Base-by-base conservation (phyloP, 2,888 invertebrate genomes). In the Abscondita cerata region DNA sequence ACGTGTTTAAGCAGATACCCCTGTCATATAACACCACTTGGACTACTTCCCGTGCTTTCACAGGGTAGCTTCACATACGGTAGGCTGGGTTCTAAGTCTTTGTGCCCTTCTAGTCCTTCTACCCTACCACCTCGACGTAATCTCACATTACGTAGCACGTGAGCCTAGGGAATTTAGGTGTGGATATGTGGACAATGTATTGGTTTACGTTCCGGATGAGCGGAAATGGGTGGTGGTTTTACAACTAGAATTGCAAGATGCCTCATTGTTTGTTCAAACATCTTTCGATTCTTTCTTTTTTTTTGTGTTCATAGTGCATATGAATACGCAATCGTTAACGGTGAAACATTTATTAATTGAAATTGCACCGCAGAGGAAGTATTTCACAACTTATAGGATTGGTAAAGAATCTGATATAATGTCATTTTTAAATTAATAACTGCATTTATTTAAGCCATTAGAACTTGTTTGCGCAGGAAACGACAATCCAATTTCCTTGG, bases 41-140 rank as follows among this genome's bases (percentile, higher is more conserved):
- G 77, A 75, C 75, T 70, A 76, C 76, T 77, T 79, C 78, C 78
- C 78, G 73, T 76, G 73, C 71, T 71, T 74, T 73, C 71, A 70
- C 69, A 70, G 69, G 70, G 70, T 68, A 68, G 70, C 71, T 72
- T 60, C 65, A 64, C 60, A 62, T 64, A 63, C 64, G 66, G 66
- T 66, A 66, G 68, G 68, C 64, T 58, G 67, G 58, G 62, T 66
- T 64, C 44, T 58, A 56, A 52, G 61, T 67, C 67, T 64, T 69
- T 69, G 66, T 66, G 63, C 62, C 64, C 63, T 66, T 63, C 61
- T 55, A 54, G 52, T 57, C 40, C 61, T 61, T 52, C 40, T 55
- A 52, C 67, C 60, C 66, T 55, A 59, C 62, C 59, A 59, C 52
- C 53, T 59, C 52, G 41, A 38, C 33, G 34, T 15, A 40, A 52